Evolutionary conservation across 2,888 invertebrate species (phyloP), one percentile per base, ranked within the genome.

Genomic region (Amiota mariae): DNA sequence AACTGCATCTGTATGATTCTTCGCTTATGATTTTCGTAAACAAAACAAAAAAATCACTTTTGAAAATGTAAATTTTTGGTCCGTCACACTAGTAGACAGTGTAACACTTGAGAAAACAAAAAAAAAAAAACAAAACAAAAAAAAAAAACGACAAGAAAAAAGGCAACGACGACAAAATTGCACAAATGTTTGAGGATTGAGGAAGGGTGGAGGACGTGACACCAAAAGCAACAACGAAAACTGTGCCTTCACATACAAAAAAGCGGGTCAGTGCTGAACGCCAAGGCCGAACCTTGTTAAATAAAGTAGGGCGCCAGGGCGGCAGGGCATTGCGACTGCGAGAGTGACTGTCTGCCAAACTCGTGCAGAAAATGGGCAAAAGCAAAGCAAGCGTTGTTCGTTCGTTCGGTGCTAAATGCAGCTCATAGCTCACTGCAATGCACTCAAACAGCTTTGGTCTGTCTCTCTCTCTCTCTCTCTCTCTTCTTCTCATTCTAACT

Each of bases 181-280:
- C 54, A 72, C 18, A 71, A 47, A 36, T 36, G 36, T 36, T 36
- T 36, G 36, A 2, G 2, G 36, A 36, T 6, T 36, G 36, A 6
- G 3, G 8, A 36, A 36, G 36, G 2, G 36, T 6, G 8, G 36
- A 6, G 36, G 36, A 36, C 36, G 36, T 36, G 36, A 36, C 36
- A 36, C 73, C n/a, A 71, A 54, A 13, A 36, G 56, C 68, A 72
- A 72, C 61, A 72, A 63, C 63, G 2, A n/a, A 63, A 63, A 63
- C 24, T 63, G 18, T 63, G 63, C 63, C 73, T 49, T 73, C 71
- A 76, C 11, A 71, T 48, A 64, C 47, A 73, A 68, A 78, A 80
- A 84, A 82, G 86, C 85, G 76, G 83, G 86, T 84, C 86, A 82
- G 80, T 83, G 83, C 81, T 84, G 84, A 85, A 77, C 85, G 81